These are phyloP conservation scores for Coronaproctus castanopsis DNA, from an alignment of 2,888 invertebrate species.

Conservation along the genomic window DNA sequence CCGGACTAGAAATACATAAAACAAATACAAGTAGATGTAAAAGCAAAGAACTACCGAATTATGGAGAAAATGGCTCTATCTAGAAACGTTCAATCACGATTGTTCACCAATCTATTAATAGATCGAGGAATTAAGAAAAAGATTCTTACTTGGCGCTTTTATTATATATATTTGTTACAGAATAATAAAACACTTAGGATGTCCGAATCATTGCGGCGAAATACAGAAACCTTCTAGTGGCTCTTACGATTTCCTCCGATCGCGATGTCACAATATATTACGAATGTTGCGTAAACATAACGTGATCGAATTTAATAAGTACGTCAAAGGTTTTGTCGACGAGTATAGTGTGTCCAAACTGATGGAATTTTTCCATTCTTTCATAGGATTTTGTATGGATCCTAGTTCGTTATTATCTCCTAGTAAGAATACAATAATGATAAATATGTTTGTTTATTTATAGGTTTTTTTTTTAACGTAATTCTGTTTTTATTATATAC, in stretches of 20 bases:
- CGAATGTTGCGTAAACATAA: conserved; percentile 49
- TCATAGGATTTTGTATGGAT: conserved; percentile 88
- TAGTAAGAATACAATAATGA: conserved; percentile 51
- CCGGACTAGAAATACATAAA: too few species aligned
- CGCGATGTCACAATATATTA: conserved; percentile 62
- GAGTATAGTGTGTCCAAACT: conserved; percentile 58
- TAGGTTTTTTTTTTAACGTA: neutral
- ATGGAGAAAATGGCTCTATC: too few species aligned
- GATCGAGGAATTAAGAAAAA: too few species aligned
- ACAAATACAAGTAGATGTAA: too few species aligned
- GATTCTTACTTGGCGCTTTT: too few species aligned
- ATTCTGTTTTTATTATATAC: neutral
- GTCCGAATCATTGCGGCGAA: conserved; percentile 78
- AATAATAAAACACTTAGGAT: conserved; percentile 73
- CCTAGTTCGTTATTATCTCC: conserved; percentile 68
- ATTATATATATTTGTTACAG: conserved; percentile 30
- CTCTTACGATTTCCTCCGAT: conserved; percentile 73
- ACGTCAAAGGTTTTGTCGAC: conserved; percentile 52
- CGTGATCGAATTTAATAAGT: conserved; percentile 39
- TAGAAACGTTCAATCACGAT: too few species aligned
- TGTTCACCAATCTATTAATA: too few species aligned
- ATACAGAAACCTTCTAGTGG: conserved; percentile 43
- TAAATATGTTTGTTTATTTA: too few species aligned
- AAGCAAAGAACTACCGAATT: too few species aligned
- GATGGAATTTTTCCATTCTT: conserved; percentile 84